Evolutionary conservation across 1,140 invertebrate species (phyloP).

Genomic region (Leptonema lineaticorne): DNA sequence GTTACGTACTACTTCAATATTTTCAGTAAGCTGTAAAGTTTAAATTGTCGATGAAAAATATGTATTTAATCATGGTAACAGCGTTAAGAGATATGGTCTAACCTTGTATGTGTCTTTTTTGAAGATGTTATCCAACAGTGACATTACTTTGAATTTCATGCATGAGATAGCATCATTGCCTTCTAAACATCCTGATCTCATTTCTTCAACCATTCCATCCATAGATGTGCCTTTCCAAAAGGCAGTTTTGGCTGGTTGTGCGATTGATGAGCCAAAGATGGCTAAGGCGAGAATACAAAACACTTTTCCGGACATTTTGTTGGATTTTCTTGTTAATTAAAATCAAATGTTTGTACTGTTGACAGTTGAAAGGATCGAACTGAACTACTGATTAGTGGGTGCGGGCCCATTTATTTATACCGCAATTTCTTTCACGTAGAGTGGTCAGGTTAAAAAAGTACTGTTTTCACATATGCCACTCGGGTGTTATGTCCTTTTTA

Average conservation of each 20-base stretch:
- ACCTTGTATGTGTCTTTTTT: slow-evolving; percentile 75
- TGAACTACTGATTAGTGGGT: slow-evolving; percentile 55
- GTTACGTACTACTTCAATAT: slow-evolving; percentile 73
- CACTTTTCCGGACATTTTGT: slow-evolving; percentile 52
- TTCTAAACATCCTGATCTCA: slow-evolving; percentile 67
- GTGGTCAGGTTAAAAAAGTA: neutral
- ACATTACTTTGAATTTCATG: slow-evolving; percentile 78
- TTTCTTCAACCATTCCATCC: slow-evolving; percentile 71
- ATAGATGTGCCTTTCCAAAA: slow-evolving; percentile 69
- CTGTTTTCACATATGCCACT: neutral
- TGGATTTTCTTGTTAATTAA: slow-evolving; percentile 43
- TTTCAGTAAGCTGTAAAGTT: slow-evolving; percentile 64
- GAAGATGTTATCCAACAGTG: slow-evolving; percentile 73
- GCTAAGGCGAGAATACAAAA: slow-evolving; percentile 52
- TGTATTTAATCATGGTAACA: neutral
- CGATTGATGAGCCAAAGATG: slow-evolving; percentile 56
- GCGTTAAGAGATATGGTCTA: neutral
- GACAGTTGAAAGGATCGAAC: slow-evolving; percentile 49
- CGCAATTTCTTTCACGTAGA: slow-evolving; percentile 49
- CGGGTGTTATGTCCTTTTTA: neutral
- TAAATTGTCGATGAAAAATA: neutral
- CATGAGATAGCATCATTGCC: slow-evolving; percentile 77
- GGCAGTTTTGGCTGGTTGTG: slow-evolving; percentile 63
- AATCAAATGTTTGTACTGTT: slow-evolving; percentile 47
- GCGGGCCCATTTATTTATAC: slow-evolving; percentile 56